These are phyloP conservation scores for Nebria ingens DNA, from an alignment of 1,140 invertebrate species.

Conservation along the genomic window DNA sequence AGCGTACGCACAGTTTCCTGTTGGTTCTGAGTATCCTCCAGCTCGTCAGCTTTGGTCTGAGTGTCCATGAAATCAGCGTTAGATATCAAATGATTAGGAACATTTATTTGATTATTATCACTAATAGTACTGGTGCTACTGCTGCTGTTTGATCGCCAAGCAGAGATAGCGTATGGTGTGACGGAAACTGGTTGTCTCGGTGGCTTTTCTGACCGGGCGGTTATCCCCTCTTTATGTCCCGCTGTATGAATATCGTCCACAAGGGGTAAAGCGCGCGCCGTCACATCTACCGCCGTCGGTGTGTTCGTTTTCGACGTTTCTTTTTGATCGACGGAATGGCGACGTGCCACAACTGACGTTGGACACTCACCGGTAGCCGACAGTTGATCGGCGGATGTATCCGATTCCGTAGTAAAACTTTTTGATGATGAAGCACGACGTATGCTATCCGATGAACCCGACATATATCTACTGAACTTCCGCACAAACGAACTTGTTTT, in stretches of 20 bases:
- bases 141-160: not conserved
- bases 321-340: not conserved
- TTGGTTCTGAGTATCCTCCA: not conserved
- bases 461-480: not conserved
- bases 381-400: not conserved
- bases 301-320: no score
- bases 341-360: not conserved
- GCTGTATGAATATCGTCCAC: no score
- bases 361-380: no score
- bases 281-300: no score
- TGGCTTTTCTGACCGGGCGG: not conserved
- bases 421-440: not conserved
- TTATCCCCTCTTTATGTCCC: no score
- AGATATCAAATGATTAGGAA: no score
- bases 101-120: no score
- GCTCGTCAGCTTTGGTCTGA: not conserved
- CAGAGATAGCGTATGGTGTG: not conserved
- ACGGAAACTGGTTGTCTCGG: not conserved
- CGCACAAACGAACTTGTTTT: not conserved
- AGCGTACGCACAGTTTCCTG: no score
- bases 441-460: not conserved
- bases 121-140: not conserved
- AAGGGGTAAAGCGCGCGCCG: no score
- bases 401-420: not conserved
- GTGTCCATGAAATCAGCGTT: no score